Evolutionary conservation across 2,888 invertebrate genomes (phyloP), one percentile per base, ranked within the genome.

Genomic region (Phengaris arion): DNA sequence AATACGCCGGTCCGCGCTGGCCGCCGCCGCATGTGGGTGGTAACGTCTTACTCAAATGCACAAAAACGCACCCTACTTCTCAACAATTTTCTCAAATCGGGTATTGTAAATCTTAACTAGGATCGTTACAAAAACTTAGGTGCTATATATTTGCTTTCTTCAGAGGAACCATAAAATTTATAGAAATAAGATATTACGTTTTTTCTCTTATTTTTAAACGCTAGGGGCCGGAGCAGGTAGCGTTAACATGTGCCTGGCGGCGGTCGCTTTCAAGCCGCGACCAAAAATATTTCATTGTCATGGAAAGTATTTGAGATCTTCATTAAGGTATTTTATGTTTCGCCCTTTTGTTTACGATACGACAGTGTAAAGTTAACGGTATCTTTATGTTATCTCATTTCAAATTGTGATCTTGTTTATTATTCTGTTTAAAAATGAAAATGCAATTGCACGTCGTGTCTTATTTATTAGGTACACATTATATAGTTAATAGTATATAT

Each of bases 261-360:
- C 90, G 87, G 86, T 83, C 88, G 89, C 91, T 92, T 92, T 93
- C 88, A 91, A 91, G 91, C 91, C 85, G 85, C 84, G 88, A 89
- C 88, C 88, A 87, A 91, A 93, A 91, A 91, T 90, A 91, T 91
- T 91, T 91, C 89, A 90, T 89, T 89, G 89, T 89, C 85, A 91
- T 89, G 88, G 86, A 90, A 87, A 88, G 88, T 87, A 88, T 91
- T 91, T 88, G 87, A 90, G 88, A 84, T 82, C 83, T 87, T 87
- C 87, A 92, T 92, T 88, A 90, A 90, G 86, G 85, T 87, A 88
- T 89, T 90, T 89, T 90, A 90, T 89, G 89, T 87, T 87, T 89
- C 87, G 84, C 86, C 79, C 85, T 80, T 85, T 89, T 89, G 90
- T 92, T 92, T 91, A 92, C 89, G 88, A 72, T 54, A 72, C 84